Evolutionary conservation across 1,140 invertebrate species (phyloP).

Genomic region (Brachionus rubens): DNA sequence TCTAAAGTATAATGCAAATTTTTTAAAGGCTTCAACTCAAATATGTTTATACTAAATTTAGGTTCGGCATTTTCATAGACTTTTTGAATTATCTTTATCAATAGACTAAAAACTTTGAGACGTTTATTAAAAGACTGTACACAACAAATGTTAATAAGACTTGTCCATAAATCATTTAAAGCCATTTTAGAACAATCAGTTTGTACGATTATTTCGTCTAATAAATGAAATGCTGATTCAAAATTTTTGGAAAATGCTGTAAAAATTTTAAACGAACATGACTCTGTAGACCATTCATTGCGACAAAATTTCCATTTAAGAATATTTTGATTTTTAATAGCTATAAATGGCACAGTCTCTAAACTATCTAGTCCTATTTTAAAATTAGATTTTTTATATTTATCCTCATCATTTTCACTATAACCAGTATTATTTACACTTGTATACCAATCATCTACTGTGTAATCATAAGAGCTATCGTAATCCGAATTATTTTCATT

Average conservation of each 20-base stretch:
- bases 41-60: background rate
- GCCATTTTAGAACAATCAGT: background rate
- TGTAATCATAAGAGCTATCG: background rate
- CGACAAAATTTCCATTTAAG: slow-evolving; percentile 40
- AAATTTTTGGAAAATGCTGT: background rate
- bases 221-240: background rate
- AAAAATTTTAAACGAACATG: slow-evolving; percentile 38
- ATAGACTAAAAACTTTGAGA: slow-evolving; percentile 27
- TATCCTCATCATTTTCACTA: slow-evolving; percentile 17
- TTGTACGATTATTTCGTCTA: slow-evolving; percentile 19
- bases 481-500: background rate
- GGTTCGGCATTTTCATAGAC: background rate
- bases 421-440: slow-evolving; percentile 8
- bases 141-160: slow-evolving; percentile 11
- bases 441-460: background rate
- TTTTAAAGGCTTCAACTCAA: slow-evolving; percentile 5
- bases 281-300: background rate
- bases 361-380: background rate
- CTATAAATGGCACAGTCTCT: background rate
- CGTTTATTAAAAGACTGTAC: slow-evolving; percentile 16
- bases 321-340: slow-evolving; percentile 8
- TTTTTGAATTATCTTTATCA: slow-evolving; percentile 38
- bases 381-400: background rate
- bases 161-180: slow-evolving; percentile 19
- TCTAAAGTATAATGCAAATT: slow-evolving; percentile 20